Percentiles rank a stretch among this genome's conserved stretches.
Evolutionary conservation across 2,113 vertebrate genomes (phyloP).

Genomic region (Dicerorhinus sumatrensis): DNA sequence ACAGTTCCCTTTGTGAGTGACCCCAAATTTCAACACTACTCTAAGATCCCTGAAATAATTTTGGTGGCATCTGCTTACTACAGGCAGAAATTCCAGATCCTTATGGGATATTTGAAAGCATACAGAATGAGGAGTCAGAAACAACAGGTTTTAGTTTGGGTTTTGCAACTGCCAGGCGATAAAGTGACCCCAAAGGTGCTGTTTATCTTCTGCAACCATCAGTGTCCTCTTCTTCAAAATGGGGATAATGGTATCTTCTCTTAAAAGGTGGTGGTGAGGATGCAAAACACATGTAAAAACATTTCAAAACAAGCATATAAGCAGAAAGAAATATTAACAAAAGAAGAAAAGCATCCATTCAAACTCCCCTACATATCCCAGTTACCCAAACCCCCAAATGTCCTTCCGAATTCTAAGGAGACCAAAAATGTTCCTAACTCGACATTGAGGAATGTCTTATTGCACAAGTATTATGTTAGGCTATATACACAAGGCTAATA

Average conservation of each 20-base stretch:
- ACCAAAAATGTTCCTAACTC: constrained; percentile 30
- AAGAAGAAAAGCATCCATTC: neutral
- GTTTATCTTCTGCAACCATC: neutral
- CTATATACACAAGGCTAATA: constrained; percentile 33
- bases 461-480: neutral
- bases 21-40: neutral
- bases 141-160: neutral
- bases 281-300: neutral
- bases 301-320: constrained; percentile 37
- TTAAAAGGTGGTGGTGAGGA: neutral
- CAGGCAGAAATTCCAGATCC: neutral
- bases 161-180: neutral
- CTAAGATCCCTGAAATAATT: neutral
- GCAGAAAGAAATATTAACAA: neutral
- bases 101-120: neutral
- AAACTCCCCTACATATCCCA: neutral
- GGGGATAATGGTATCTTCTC: neutral
- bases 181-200: neutral
- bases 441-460: constrained; percentile 9
- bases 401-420: constrained; percentile 35
- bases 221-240: neutral
- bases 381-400: neutral
- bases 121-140: neutral
- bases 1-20: neutral
- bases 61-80: neutral